Conservation (phyloP, 2,113 vertebrate species). For the Shinisaurus crocodilurus region DNA sequence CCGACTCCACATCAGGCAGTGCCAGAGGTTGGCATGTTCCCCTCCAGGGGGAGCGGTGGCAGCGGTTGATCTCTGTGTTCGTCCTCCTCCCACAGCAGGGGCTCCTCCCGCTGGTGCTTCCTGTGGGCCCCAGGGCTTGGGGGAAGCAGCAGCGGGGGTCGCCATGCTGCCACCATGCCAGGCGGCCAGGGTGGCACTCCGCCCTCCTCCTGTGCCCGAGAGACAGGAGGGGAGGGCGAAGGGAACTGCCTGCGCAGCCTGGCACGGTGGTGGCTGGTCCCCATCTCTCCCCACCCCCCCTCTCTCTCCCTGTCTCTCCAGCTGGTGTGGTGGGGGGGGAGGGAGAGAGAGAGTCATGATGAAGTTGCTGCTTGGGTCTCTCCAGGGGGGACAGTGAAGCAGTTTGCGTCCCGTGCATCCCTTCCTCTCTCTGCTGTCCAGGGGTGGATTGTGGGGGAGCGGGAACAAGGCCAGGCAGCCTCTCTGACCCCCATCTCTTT, state of each 20-base stretch:
- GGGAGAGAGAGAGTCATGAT: background rate
- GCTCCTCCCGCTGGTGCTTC: background rate
- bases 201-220: background rate
- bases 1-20: background rate
- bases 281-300: background rate
- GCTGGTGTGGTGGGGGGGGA: background rate
- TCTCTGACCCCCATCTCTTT: background rate
- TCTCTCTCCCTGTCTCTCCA: background rate
- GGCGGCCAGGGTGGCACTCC: background rate
- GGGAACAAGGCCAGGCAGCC: background rate
- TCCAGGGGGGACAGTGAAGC: too few species aligned
- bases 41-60: background rate
- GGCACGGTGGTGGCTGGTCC: background rate
- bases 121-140: background rate
- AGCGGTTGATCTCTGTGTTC: constrained; percentile 27
- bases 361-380: background rate
- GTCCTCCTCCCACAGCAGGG: background rate
- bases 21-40: background rate
- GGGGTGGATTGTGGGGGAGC: background rate
- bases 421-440: background rate
- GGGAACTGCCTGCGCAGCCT: background rate
- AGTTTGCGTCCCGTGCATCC: background rate
- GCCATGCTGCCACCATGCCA: background rate
- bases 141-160: background rate
- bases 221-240: background rate